These are phyloP conservation scores for Atethmia centrago DNA, from an alignment of 2,888 invertebrate species.

Conservation along the genomic window DNA sequence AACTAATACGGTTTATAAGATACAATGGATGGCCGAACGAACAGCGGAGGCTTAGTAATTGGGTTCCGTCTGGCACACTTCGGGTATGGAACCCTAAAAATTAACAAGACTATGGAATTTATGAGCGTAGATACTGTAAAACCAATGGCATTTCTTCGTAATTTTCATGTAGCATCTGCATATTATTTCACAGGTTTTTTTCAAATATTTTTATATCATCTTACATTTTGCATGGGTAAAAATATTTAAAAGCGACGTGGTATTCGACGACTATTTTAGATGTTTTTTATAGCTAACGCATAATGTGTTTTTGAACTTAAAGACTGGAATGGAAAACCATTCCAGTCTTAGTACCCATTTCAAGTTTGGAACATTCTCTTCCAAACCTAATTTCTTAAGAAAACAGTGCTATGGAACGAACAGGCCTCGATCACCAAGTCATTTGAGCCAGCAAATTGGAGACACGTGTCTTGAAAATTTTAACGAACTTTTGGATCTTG, in stretches of 20 bases:
- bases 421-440: slow-evolving; percentile 47
- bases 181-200: too few species aligned
- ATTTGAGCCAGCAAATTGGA: slow-evolving; percentile 67
- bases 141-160: background rate
- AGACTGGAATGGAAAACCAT: slow-evolving; percentile 21
- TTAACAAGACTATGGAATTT: background rate
- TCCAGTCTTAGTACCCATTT: slow-evolving; percentile 6
- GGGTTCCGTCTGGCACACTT: too few species aligned
- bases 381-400: slow-evolving; percentile 54
- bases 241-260: background rate
- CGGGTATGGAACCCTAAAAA: too few species aligned
- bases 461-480: slow-evolving; percentile 68
- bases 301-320: slow-evolving; percentile 5
- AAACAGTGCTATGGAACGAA: slow-evolving; percentile 41
- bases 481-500: slow-evolving; percentile 49
- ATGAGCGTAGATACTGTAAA: background rate
- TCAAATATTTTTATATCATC: background rate
- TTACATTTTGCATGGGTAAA: background rate
- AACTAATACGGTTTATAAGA: too few species aligned
- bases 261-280: background rate
- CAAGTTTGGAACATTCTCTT: slow-evolving; percentile 38
- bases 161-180: background rate
- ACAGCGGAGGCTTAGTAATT: too few species aligned
- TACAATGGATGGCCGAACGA: too few species aligned
- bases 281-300: background rate